Evolutionary conservation across 2,888 invertebrate genomes (phyloP).

Genomic region (Napeogenes sylphis): DNA sequence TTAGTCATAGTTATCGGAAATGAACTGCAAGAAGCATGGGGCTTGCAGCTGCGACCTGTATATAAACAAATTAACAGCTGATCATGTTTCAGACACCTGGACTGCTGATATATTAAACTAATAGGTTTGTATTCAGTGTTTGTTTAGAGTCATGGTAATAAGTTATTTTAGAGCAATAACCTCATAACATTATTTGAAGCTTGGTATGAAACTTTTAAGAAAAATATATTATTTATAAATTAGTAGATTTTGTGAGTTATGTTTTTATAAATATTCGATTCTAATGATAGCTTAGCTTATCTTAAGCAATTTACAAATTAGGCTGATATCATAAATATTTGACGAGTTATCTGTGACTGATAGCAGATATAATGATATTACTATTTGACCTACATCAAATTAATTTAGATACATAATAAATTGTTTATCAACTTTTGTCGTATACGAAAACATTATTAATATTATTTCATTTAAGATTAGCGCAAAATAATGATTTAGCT

Average conservation of each 20-base stretch:
- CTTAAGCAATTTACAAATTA: background rate
- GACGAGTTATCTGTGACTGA: background rate
- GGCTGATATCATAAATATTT: background rate
- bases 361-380: background rate
- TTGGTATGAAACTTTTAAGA: too few relatives aligned
- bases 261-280: background rate
- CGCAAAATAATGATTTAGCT: too few relatives aligned
- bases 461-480: too few relatives aligned
- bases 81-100: background rate
- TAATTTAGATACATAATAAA: too few relatives aligned
- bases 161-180: too few relatives aligned
- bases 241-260: too few relatives aligned
- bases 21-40: background rate
- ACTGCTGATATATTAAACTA: background rate
- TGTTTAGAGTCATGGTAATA: background rate
- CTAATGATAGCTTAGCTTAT: background rate
- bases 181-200: too few relatives aligned
- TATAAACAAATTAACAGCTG: constrained; percentile 2
- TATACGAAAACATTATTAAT: too few relatives aligned
- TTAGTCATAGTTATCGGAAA: background rate
- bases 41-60: background rate
- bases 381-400: too few relatives aligned
- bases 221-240: too few relatives aligned
- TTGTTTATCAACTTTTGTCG: too few relatives aligned
- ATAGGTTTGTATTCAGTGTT: background rate